Conservation (phyloP, 2,113 vertebrate genomes). For the Otocyon megalotis region DNA sequence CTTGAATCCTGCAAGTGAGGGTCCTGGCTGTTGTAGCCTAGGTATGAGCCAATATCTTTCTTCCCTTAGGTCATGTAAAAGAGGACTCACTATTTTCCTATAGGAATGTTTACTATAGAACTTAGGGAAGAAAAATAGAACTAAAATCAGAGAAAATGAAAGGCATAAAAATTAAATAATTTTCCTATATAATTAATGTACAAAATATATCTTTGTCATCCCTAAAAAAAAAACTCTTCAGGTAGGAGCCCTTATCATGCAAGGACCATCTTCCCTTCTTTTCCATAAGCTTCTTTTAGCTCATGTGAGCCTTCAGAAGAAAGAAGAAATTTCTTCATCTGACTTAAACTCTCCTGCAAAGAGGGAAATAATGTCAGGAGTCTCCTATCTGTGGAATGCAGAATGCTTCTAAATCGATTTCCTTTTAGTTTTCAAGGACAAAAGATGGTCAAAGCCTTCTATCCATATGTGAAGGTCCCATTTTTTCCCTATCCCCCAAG, state of each 20-base stretch:
- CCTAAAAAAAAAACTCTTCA: not conserved
- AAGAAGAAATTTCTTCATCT: slow-evolving; percentile 16
- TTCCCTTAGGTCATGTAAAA: slow-evolving; percentile 37
- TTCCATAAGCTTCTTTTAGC: not conserved
- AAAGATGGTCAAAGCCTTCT: slow-evolving; percentile 9
- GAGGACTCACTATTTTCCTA: slow-evolving; percentile 24
- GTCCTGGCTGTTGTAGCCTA: not conserved
- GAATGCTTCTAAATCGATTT: slow-evolving; percentile 32
- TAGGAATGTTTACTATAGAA: slow-evolving; percentile 42
- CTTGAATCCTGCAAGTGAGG: slow-evolving; percentile 38
- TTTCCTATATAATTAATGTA: slow-evolving; percentile 35
- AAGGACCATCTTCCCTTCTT: not conserved
- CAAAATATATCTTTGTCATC: not conserved
- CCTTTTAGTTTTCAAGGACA: not conserved
- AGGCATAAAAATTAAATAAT: slow-evolving; percentile 22
- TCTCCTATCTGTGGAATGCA: not conserved
- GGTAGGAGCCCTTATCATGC: not conserved
- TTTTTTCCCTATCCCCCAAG: not conserved
- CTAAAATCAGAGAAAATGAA: slow-evolving; percentile 56
- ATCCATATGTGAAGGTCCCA: not conserved
- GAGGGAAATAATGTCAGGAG: not conserved
- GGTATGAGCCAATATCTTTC: not conserved
- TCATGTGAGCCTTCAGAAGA: not conserved
- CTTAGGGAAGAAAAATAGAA: not conserved
- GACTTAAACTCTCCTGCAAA: slow-evolving; percentile 31